These are phyloP conservation scores for Myocastor coypus DNA, from an alignment of 2,113 vertebrate species.

Conservation along the genomic window DNA sequence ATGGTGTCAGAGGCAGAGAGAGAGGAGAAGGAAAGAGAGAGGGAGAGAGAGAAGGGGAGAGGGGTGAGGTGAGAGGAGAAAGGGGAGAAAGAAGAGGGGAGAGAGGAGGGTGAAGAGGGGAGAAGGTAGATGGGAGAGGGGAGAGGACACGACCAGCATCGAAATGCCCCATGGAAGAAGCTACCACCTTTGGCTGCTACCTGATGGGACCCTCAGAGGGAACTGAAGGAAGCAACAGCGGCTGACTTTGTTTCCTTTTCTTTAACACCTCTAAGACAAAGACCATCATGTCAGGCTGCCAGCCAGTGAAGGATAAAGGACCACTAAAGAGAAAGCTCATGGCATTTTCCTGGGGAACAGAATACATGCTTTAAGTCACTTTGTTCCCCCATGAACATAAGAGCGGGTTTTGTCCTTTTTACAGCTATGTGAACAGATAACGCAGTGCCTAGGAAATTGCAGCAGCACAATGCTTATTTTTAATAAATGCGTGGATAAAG, in stretches of 20 bases:
- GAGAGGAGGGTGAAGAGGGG: too few relatives aligned
- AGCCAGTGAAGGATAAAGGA: background rate
- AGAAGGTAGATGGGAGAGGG: background rate
- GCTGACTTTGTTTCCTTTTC: background rate
- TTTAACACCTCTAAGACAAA: constrained; percentile 37
- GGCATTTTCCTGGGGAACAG: background rate
- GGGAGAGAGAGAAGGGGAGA: background rate
- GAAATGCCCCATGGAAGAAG: background rate
- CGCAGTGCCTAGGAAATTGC: background rate
- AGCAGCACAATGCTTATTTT: constrained; percentile 58
- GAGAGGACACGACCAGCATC: background rate
- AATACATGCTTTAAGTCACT: background rate
- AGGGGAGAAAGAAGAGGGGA: accelerated
- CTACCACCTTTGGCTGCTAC: background rate
- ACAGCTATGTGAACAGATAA: constrained; percentile 14
- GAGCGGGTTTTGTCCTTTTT: background rate
- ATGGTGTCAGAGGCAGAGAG: background rate
- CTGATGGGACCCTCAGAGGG: background rate
- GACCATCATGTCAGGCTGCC: background rate
- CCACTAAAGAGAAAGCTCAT: background rate
- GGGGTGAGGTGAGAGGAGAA: background rate
- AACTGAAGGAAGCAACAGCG: background rate
- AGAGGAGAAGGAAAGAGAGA: too few relatives aligned
- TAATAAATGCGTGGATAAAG: constrained; percentile 62
- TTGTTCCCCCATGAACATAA: background rate